These are phyloP conservation scores for Goniozus legneri DNA, from an alignment of 1,140 invertebrate genomes.

Conservation along the genomic window DNA sequence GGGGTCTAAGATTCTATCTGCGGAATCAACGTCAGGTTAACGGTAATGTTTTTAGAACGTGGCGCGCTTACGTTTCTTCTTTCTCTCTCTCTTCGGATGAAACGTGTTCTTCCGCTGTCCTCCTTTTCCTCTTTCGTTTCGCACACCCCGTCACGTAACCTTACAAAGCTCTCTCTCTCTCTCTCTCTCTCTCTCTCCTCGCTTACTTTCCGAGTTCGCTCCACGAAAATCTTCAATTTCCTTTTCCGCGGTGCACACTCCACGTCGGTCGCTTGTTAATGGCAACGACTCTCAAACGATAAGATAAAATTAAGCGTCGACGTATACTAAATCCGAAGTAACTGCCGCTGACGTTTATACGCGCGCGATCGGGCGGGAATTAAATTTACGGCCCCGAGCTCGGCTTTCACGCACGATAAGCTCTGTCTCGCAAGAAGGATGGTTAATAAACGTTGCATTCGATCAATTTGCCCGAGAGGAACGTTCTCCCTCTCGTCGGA, in stretches of 20 bases:
- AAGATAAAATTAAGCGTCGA: neutral
- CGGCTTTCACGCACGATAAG: too few relatives aligned
- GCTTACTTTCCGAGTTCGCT: too few relatives aligned
- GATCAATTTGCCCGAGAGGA: too few relatives aligned
- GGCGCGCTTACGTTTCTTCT: neutral
- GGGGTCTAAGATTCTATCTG: conserved; percentile 1
- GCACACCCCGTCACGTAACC: neutral
- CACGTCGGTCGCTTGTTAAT: neutral
- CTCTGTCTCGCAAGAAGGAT: too few relatives aligned
- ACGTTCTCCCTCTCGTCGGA: too few relatives aligned
- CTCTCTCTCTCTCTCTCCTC: too few relatives aligned
- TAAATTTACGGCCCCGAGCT: too few relatives aligned
- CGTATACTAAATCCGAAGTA: too few relatives aligned
- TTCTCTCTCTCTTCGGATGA: neutral
- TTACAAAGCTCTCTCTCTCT: too few relatives aligned
- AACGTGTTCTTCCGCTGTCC: neutral
- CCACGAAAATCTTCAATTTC: neutral
- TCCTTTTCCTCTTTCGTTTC: neutral
- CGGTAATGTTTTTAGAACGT: conserved; percentile 4
- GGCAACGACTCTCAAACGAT: neutral
- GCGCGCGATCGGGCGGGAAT: too few relatives aligned
- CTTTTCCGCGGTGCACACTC: neutral
- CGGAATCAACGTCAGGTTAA: conserved; percentile 4
- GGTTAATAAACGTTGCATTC: too few relatives aligned
- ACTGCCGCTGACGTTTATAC: too few relatives aligned